Evolutionary conservation across 2,113 vertebrate genomes (phyloP).

Genomic region (Cynopterus brachyotis): DNA sequence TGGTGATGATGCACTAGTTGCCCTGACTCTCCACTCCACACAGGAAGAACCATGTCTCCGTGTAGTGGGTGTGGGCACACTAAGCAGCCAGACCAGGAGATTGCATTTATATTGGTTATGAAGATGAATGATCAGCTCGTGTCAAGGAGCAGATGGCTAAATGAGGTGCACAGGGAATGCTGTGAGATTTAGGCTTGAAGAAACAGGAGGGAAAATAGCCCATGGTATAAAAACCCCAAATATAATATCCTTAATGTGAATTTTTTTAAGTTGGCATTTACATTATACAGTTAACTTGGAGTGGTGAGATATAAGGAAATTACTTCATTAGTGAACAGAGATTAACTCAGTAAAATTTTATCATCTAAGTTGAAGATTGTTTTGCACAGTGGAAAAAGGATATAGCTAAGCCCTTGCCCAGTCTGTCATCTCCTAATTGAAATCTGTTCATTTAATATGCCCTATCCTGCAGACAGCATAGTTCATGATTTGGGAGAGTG

Average conservation of each 20-base stretch:
- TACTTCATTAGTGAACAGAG: background rate
- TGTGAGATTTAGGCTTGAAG: slow-evolving; percentile 32
- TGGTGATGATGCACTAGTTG: background rate
- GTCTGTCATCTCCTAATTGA: slow-evolving; percentile 62
- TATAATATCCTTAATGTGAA: slow-evolving; percentile 47
- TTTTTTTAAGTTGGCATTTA: slow-evolving; percentile 43
- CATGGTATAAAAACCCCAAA: background rate
- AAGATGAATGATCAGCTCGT: slow-evolving; percentile 36
- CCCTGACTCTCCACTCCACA: background rate
- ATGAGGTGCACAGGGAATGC: slow-evolving; percentile 46
- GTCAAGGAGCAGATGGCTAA: slow-evolving; percentile 65
- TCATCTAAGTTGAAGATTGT: slow-evolving; percentile 31
- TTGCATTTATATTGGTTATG: slow-evolving; percentile 5
- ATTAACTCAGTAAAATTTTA: slow-evolving; percentile 65
- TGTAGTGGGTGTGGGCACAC: background rate
- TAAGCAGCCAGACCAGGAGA: background rate
- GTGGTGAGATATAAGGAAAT: slow-evolving; percentile 64
- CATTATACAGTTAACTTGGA: slow-evolving; percentile 42
- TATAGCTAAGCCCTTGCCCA: slow-evolving; percentile 12
- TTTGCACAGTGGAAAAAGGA: background rate
- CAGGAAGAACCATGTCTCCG: background rate
- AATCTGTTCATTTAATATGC: slow-evolving; percentile 58
- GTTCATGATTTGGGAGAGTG: slow-evolving; percentile 24
- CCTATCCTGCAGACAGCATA: slow-evolving; percentile 16
- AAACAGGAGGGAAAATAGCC: slow-evolving; percentile 48